Evolutionary conservation across 1,140 invertebrate genomes (phyloP), one percentile per base, ranked within the genome.

Genomic region (Macrotrachela quadricornifera): DNA sequence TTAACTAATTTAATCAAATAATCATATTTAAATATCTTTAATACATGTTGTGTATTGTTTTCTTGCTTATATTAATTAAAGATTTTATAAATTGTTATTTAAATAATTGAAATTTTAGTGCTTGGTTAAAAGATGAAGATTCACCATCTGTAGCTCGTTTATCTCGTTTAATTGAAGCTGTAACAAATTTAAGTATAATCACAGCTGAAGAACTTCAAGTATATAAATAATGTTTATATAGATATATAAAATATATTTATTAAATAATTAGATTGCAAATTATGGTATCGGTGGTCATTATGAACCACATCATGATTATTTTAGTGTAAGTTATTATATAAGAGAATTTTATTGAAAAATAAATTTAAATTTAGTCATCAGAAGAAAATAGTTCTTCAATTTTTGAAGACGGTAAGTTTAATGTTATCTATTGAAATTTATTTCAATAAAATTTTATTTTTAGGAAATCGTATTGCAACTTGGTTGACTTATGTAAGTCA

Each of bases 241-340:
- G 21, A 30, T 30, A 30, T 30, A 30, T 4, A 30, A 30, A 30
- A 30, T 4, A 30, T 30, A 8, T 30, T n/a, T n/a, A n/a, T n/a
- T n/a, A n/a, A 30, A 49, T 41, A 58, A 67, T 17, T 84, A 96
- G 73, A 85, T 96, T 46, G 87, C 90, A 51, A 96, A 96, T 72
- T 96, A 96, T 71, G 92, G 91, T 18, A 86, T 96, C 59, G 91
- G 90, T n/a, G 92, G 92, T 0, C 91, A 97, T 70, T 97, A 96
- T 68, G 90, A 95, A 63, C 90, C 91, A n/a, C 92, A 99, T 70
- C 96, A 81, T 72, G 92, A 97, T 72, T 94, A 90, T 65, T 64
- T 67, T 36, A 62, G 67, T 57, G 69, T 71, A 62, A 60, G 61
- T 56, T 18, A 42, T 46, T 11, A 37, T 45, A 21, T 36, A 47